Conservation (phyloP, 2,888 invertebrate species). For the Xestia xanthographa region DNA sequence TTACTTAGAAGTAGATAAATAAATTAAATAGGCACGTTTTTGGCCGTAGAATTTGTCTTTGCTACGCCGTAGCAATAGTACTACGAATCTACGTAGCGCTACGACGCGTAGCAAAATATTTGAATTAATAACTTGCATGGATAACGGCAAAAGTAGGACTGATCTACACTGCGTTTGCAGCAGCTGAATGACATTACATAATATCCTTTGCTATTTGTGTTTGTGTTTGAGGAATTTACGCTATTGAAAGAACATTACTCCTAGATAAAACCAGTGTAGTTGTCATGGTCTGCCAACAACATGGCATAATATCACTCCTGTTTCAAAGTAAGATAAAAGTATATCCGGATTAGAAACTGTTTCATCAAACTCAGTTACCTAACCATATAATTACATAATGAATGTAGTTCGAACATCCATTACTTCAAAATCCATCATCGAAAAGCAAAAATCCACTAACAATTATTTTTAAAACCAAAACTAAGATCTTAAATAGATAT, state of each 20-base stretch:
- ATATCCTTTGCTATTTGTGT: not conserved
- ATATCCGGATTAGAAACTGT: too few relatives aligned
- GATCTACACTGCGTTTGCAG: slow-evolving; percentile 12
- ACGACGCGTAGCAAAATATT: slow-evolving; percentile 23
- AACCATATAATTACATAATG: not conserved
- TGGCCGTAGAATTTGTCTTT: not conserved
- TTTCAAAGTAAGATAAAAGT: not conserved
- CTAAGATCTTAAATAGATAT: slow-evolving; percentile 52
- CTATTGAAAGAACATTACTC: not conserved
- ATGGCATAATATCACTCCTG: not conserved
- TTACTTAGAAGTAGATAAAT: slow-evolving; percentile 1
- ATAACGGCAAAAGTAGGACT: slow-evolving; percentile 26
- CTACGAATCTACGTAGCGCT: slow-evolving; percentile 38
- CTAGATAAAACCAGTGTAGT: not conserved
- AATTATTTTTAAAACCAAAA: not conserved
- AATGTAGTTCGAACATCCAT: too few relatives aligned
- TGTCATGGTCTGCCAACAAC: not conserved
- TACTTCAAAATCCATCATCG: not conserved
- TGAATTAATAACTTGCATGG: not conserved
- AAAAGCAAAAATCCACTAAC: not conserved
- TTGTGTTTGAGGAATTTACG: not conserved
- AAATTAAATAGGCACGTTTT: not conserved
- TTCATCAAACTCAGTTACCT: not conserved
- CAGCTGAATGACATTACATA: not conserved
- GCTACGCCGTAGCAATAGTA: slow-evolving; percentile 34